phyloP scores from a whole-genome alignment of 2,113 vertebrate genomes.

The Poeciliopsis prolifica region DNA sequence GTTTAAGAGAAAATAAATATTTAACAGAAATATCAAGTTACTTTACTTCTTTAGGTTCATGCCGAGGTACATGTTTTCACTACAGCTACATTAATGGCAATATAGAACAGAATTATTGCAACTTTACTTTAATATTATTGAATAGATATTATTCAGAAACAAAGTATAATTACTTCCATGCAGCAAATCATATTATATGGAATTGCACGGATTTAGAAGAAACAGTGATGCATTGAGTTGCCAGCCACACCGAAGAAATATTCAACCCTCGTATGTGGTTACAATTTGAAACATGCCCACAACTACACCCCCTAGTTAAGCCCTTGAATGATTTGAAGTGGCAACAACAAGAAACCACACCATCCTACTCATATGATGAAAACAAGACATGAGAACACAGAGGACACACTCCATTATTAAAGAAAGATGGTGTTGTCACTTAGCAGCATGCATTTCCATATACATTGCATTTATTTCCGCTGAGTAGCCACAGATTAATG shows the following conservation, averaged over 20 bases:
- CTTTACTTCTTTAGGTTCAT: too few species aligned
- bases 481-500: constrained; percentile 54
- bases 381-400: constrained; percentile 15
- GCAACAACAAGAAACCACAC: background rate
- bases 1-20: too few species aligned
- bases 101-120: too few species aligned
- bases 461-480: constrained; percentile 67
- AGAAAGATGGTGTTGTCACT: constrained; percentile 36
- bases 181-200: background rate
- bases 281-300: background rate
- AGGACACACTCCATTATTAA: constrained; percentile 12
- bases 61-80: too few species aligned
- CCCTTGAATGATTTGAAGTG: constrained; percentile 2
- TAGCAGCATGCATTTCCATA: constrained; percentile 58
- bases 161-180: background rate
- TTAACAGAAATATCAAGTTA: too few species aligned
- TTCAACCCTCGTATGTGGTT: background rate
- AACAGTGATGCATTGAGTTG: background rate
- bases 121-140: too few species aligned
- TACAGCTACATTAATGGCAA: too few species aligned
- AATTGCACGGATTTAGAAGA: background rate
- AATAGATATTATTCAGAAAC: too few species aligned
- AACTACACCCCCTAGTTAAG: background rate
- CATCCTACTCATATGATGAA: constrained; percentile 19
- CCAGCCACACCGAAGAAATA: background rate